Conservation (phyloP, 2,888 invertebrate genomes). For the Noctua fimbriata region DNA sequence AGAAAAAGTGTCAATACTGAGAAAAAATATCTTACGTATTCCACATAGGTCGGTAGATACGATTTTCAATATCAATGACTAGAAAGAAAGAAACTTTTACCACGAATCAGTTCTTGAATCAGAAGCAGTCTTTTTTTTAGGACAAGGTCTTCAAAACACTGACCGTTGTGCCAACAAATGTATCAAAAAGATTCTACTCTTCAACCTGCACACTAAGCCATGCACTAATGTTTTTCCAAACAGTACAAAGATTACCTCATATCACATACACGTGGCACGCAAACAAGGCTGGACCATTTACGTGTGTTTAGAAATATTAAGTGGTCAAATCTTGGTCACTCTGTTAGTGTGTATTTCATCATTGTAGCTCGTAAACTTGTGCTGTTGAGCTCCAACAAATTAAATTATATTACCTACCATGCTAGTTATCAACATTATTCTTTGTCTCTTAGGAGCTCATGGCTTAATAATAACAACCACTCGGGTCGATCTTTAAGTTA, state of each 20-base stretch:
- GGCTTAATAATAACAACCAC: too few relatives aligned
- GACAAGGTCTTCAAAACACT: neutral
- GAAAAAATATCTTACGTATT: neutral
- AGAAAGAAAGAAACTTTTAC: neutral
- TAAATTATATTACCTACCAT: neutral
- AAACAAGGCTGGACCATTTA: slow-evolving; percentile 53
- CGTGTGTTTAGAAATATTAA: slow-evolving; percentile 53
- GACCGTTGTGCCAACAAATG: neutral
- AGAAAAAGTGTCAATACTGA: neutral
- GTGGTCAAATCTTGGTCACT: slow-evolving; percentile 52
- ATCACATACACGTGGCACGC: slow-evolving; percentile 27
- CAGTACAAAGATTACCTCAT: slow-evolving; percentile 47
- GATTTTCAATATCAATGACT: neutral
- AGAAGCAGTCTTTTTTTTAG: neutral
- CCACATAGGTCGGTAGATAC: neutral
- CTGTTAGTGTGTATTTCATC: slow-evolving; percentile 46
- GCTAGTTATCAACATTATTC: neutral
- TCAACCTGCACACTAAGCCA: neutral
- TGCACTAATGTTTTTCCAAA: slow-evolving; percentile 14
- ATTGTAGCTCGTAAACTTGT: slow-evolving; percentile 37
- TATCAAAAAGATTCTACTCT: neutral
- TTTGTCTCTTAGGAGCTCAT: neutral
- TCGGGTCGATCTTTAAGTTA: neutral
- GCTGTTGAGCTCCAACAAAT: neutral
- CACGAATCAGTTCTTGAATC: neutral